Percentiles rank a stretch among this genome's conserved stretches.
Conservation (phyloP, 2,888 invertebrate genomes). For the Tinea semifulvella region DNA sequence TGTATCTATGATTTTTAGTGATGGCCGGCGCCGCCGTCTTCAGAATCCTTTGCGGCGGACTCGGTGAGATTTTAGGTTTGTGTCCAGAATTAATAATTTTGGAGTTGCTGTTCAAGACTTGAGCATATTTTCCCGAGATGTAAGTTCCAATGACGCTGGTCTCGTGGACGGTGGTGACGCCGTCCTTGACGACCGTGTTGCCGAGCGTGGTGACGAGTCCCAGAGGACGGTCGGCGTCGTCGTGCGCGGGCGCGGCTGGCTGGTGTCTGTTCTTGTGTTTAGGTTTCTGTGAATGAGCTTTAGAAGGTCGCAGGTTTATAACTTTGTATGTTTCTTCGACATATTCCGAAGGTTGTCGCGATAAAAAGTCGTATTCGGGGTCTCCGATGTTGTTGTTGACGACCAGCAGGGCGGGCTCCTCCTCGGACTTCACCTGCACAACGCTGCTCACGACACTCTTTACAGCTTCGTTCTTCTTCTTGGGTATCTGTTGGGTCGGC, state of each 20-base stretch:
- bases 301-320: conserved; percentile 79
- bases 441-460: conserved; percentile 55
- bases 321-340: conserved; percentile 88
- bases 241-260: conserved; percentile 48
- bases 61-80: conserved; percentile 72
- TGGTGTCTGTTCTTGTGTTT: conserved; percentile 52
- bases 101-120: conserved; percentile 84
- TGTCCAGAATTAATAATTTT: conserved; percentile 65
- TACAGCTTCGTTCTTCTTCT: conserved; percentile 31
- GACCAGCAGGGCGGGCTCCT: conserved; percentile 68
- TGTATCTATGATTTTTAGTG: conserved; percentile 60
- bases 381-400: conserved; percentile 79
- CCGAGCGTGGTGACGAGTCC: conserved; percentile 86
- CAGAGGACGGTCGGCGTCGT: conserved; percentile 75
- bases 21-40: conserved; percentile 79
- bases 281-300: conserved; percentile 54
- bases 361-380: conserved; percentile 86
- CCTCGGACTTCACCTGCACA: conserved; percentile 61
- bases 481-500: conserved; percentile 31
- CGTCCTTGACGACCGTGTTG: conserved; percentile 84
- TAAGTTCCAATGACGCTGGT: conserved; percentile 91
- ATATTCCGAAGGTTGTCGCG: conserved; percentile 84
- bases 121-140: conserved; percentile 88
- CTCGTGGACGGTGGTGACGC: conserved; percentile 84
- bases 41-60: conserved; percentile 72